phyloP scores from a whole-genome alignment of 2,888 invertebrate genomes.

The Scelioninae gen. 1 region DNA sequence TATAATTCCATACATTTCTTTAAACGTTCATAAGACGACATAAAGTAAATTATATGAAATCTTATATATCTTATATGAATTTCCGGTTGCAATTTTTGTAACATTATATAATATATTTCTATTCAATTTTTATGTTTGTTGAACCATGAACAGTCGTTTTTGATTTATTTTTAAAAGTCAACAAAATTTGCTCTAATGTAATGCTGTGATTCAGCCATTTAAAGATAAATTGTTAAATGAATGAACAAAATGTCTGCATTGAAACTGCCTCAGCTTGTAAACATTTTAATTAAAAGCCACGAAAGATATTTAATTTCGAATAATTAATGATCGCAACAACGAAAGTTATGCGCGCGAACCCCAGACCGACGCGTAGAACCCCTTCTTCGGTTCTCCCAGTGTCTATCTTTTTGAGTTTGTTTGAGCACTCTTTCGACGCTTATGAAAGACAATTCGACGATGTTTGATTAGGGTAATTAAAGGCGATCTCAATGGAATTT shows the following conservation, averaged over 20 bases:
- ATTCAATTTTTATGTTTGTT: too few species aligned
- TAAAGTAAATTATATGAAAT: too few species aligned
- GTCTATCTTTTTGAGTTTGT: constrained; percentile 60
- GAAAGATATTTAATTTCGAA: constrained; percentile 80
- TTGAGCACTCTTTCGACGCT: constrained; percentile 57
- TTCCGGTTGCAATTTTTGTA: too few species aligned
- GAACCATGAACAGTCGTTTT: too few species aligned
- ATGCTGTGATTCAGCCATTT: constrained; percentile 30
- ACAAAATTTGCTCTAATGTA: constrained; percentile 2
- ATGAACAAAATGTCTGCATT: constrained; percentile 53
- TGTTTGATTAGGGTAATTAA: constrained; percentile 66
- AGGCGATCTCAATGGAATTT: constrained; percentile 53
- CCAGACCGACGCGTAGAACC: constrained; percentile 5
- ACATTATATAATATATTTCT: too few species aligned
- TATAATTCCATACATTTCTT: too few species aligned
- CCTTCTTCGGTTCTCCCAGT: constrained; percentile 28
- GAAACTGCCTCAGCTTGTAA: constrained; percentile 75
- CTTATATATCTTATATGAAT: too few species aligned
- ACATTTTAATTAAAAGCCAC: constrained; percentile 81
- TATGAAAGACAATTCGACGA: constrained; percentile 61
- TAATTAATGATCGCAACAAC: constrained; percentile 79
- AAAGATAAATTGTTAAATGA: constrained; percentile 41
- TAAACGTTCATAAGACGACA: too few species aligned
- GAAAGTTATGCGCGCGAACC: constrained; percentile 60
- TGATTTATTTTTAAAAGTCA: too few species aligned